Evolutionary conservation across 2,888 invertebrate species (phyloP), one percentile per base, ranked within the genome.

Genomic region (Chloroclysta siterata): DNA sequence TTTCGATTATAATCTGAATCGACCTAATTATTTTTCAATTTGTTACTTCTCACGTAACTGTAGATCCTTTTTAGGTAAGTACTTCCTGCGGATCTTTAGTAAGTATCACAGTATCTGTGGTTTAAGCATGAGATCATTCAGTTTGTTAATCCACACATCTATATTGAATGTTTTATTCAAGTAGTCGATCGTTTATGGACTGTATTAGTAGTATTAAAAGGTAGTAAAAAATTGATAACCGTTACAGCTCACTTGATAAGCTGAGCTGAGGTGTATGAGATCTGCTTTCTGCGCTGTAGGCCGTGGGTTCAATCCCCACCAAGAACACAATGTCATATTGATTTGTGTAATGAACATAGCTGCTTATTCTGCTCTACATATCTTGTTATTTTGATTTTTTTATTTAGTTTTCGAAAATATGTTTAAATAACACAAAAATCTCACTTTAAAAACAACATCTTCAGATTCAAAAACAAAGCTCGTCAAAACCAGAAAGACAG

Each of bases 21-120:
- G 69, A 71, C 68, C 72, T 75, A 78, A 80, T 71, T 73, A 78
- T 72, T 60, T 66, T 70, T 63, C 72, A 72, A 76, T 77, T 73
- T 79, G 71, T 75, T 44, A 69, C 62, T 72, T 74, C 73, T 68
- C 65, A 74, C 65, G 70, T 53, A 65, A 60, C 58, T 66, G 65
- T 65, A 61, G 66, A 48, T 63, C 60, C 69, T 57, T 71, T 70
- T 53, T 67, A 63, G 70, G 54, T 70, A 44, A 44, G 17, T 46
- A 55, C 66, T 71, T 73, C 69, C 75, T 75, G 76, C 79, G 76
- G 74, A 73, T 62, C 47, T 54, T 50, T 62, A 52, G 15, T 55
- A 22, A 36, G 11, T 44, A 14, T 22, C 2, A 36, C 22, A 0
- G 42, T 29, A 22, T 51, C 50, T 46, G 29, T 52, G 39, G 13